Percentiles rank a stretch among this genome's conserved stretches.
phyloP scores from a whole-genome alignment of 1,140 invertebrate species.

The Trachymyrmex cornetzi region DNA sequence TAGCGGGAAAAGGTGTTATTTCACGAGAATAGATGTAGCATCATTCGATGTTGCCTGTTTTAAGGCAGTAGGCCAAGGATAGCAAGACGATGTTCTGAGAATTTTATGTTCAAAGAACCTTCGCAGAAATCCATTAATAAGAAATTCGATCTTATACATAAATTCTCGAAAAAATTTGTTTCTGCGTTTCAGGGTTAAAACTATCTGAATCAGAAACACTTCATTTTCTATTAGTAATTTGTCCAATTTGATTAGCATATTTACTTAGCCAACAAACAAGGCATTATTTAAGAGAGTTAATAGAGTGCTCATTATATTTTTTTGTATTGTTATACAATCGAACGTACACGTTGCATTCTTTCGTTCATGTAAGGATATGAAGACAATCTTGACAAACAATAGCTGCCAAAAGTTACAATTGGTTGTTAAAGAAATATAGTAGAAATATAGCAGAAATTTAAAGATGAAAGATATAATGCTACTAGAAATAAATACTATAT shows the following conservation, averaged over 20 bases:
- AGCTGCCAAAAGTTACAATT: background rate
- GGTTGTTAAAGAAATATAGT: background rate
- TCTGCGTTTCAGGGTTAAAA: background rate
- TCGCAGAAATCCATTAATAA: background rate
- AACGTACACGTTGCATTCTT: background rate
- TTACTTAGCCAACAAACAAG: background rate
- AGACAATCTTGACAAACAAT: background rate
- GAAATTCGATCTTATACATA: background rate
- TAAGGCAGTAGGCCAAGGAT: slow-evolving; percentile 75
- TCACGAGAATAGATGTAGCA: slow-evolving; percentile 9
- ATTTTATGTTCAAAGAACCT: slow-evolving; percentile 27
- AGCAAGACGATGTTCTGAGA: slow-evolving; percentile 55
- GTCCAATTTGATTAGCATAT: background rate
- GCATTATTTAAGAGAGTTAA: background rate
- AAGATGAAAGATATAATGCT: background rate
- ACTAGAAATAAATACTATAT: background rate
- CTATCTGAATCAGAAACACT: background rate
- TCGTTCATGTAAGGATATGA: background rate
- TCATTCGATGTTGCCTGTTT: slow-evolving; percentile 39
- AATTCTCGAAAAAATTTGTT: background rate
- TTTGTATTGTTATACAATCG: background rate
- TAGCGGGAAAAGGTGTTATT: background rate
- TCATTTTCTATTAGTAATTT: background rate
- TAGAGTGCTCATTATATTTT: background rate
- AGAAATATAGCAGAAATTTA: background rate